Percentiles rank a stretch among this genome's conserved stretches.
Evolutionary conservation across 2,797 vertebrate species (phyloP).

Genomic region (Cephalopachus bancanus): DNA sequence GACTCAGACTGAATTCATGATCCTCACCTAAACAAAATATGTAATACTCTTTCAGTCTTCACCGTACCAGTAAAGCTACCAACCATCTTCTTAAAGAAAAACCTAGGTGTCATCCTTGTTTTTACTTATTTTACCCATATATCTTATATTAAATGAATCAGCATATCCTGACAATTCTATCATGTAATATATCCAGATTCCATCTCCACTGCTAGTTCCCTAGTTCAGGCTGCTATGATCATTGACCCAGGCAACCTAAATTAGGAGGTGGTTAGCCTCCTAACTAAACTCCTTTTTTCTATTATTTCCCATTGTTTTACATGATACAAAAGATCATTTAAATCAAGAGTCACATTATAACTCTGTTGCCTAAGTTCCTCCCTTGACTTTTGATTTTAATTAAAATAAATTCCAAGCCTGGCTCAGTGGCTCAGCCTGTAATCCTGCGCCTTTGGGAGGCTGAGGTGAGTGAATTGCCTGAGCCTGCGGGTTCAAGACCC

Average conservation of each 20-base stretch:
- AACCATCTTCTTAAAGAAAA: not conserved
- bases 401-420: not conserved
- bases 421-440: no score
- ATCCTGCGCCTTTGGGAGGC: no score
- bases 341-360: not conserved
- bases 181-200: not conserved
- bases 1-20: not conserved
- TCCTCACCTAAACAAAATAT: not conserved
- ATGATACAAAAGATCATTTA: not conserved
- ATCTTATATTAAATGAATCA: not conserved
- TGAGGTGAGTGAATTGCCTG: no score
- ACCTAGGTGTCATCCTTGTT: not conserved
- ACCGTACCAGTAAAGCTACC: not conserved
- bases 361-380: not conserved
- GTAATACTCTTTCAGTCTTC: not conserved
- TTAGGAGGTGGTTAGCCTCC: not conserved
- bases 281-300: not conserved
- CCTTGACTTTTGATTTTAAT: not conserved
- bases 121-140: not conserved
- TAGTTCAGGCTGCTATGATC: not conserved
- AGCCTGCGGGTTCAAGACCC: no score
- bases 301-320: not conserved
- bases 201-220: not conserved
- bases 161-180: not conserved
- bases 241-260: not conserved